Conservation (phyloP, 30 jellyfish, hydroid and myxozoan species). For the Rhopilema esculentum region DNA sequence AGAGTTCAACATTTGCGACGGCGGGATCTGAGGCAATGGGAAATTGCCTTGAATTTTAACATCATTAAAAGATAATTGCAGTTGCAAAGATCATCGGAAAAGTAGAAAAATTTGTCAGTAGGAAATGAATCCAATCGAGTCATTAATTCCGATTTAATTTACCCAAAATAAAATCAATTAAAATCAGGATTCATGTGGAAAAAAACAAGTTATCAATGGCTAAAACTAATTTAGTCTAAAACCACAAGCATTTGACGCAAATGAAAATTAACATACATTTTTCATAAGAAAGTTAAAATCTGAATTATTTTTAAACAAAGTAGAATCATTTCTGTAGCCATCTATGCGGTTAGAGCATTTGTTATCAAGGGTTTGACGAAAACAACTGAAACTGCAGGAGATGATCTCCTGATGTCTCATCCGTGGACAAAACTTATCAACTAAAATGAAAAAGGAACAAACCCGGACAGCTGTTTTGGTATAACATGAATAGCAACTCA, state of each 20-base stretch:
- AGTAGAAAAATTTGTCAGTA: not conserved
- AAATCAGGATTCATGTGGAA: not conserved
- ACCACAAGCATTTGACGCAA: not conserved
- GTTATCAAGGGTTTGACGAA: not conserved
- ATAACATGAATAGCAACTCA: too few relatives aligned
- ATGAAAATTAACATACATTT: too few relatives aligned
- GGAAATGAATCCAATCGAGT: not conserved
- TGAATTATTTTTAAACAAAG: not conserved
- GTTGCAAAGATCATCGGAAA: not conserved
- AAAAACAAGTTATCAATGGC: not conserved
- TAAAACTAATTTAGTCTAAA: not conserved
- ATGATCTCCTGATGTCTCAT: too few relatives aligned
- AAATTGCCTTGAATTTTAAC: not conserved
- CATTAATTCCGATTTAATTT: not conserved
- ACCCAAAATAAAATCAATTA: not conserved
- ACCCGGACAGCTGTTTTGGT: too few relatives aligned
- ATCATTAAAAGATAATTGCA: not conserved
- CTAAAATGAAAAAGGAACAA: too few relatives aligned
- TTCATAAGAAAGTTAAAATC: not conserved
- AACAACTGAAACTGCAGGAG: too few relatives aligned
- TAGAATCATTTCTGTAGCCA: not conserved
- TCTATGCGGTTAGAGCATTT: not conserved
- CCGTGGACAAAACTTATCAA: too few relatives aligned
- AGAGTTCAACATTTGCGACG: not conserved
- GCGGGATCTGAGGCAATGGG: not conserved